Evolutionary conservation across 1,140 invertebrate genomes (phyloP), one percentile per base, ranked within the genome.

Genomic region (Catajapyx aquilonaris): DNA sequence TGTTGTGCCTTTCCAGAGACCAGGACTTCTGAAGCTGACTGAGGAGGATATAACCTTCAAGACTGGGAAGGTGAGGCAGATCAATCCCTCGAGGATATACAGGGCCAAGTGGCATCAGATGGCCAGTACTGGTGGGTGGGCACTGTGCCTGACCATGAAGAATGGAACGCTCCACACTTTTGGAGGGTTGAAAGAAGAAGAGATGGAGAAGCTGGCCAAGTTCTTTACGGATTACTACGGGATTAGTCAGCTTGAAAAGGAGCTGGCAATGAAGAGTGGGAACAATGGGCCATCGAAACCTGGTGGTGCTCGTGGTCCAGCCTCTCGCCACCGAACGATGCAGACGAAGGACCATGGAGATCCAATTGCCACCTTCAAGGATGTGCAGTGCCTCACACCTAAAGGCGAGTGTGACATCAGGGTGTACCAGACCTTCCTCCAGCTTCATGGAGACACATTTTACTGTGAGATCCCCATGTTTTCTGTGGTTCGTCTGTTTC

Each of bases 391-490:
- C 61, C 76, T 98, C 31, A 98, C 95, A 32, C 95, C 95, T 41
- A 88, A 86, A 65, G 95, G 95, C 73, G 86, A 94, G 43, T 99
- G 99, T 55, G 95, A 99, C 54, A 93, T 99, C 57, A 98, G 97
- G 65, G 77, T 99, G 31, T 99, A 94, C 53, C 80, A 84, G 39
- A 76, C 85, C 2, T 98, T 97, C 58, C 83, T 99, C 51, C 93
- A 98, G 64, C 73, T 99, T 36, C 95, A 99, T 54, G 95, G 95
- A 60, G 99, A 99, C 71, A 97, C 95, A 0, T 98, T 96, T 56
- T 93, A 99, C 63, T 99, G 98, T 61, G 99, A 99, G 61, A 96
- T 99, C 47, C 88, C 93, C 0, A 84, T 93, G 69, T 84, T 84
- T 2, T 94, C 90, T 1, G 88, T 98, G 10, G 61, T 94, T 5